Evolutionary conservation across 2,888 invertebrate species (phyloP).

Genomic region (Sesia bembeciformis): DNA sequence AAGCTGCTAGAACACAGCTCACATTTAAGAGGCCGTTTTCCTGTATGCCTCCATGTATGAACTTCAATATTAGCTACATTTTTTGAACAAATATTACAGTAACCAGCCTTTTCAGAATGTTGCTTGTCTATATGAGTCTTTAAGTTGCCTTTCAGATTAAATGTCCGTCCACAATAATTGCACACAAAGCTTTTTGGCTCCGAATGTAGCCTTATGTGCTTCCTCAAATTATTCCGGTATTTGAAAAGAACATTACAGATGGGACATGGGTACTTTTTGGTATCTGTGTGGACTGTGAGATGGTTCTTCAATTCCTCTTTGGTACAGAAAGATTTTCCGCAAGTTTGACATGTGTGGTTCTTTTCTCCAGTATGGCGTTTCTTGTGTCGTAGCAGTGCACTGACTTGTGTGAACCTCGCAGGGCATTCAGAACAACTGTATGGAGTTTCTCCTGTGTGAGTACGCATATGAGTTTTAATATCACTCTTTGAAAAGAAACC

Average conservation of each 20-base stretch:
- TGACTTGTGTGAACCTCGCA: constrained; percentile 39
- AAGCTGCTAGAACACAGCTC: constrained; percentile 49
- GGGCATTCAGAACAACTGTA: constrained; percentile 43
- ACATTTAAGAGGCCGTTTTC: constrained; percentile 57
- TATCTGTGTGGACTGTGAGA: constrained; percentile 34
- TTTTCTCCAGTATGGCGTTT: constrained; percentile 40
- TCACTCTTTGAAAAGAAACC: constrained; percentile 43
- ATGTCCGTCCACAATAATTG: constrained; percentile 52
- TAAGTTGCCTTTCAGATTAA: constrained; percentile 61
- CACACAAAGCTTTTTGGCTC: constrained; percentile 45
- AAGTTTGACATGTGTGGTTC: constrained; percentile 35
- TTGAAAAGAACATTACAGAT: constrained; percentile 63
- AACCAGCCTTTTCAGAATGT: constrained; percentile 71
- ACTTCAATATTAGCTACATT: constrained; percentile 67
- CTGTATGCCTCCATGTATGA: constrained; percentile 72
- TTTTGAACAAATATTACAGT: constrained; percentile 63
- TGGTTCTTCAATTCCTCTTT: constrained; percentile 48
- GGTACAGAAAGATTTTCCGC: constrained; percentile 45
- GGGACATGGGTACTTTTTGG: constrained; percentile 41
- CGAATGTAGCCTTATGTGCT: constrained; percentile 55
- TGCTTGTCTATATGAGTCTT: constrained; percentile 65
- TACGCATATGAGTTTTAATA: constrained; percentile 44
- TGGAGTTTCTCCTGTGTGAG: constrained; percentile 57
- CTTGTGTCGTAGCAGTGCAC: constrained; percentile 40
- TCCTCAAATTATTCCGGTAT: constrained; percentile 62